These are phyloP conservation scores for Anarrhichthys ocellatus DNA, from an alignment of 2,113 vertebrate genomes.

Conservation along the genomic window DNA sequence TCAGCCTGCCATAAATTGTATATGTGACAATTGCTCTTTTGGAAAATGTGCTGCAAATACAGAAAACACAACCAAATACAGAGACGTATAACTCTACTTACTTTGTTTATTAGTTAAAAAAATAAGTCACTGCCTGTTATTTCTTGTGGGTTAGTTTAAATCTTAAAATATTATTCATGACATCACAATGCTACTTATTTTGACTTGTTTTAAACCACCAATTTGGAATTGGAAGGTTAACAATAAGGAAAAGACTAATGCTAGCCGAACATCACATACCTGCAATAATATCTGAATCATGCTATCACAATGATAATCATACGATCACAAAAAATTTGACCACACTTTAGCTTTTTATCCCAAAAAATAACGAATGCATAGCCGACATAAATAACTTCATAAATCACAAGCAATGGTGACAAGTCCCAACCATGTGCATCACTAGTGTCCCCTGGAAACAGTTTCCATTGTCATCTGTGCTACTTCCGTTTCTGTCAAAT, in stretches of 20 bases:
- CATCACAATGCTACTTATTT: not conserved
- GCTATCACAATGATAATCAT: no score
- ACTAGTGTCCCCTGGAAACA: not conserved
- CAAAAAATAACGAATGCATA: not conserved
- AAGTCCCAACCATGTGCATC: not conserved
- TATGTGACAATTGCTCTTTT: slow-evolving; percentile 27
- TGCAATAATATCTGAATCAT: not conserved
- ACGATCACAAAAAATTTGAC: not conserved
- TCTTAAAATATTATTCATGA: not conserved
- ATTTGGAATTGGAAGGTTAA: not conserved
- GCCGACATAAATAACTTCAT: not conserved
- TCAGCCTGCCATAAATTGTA: slow-evolving; percentile 29
- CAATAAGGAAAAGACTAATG: not conserved
- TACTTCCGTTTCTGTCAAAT: not conserved
- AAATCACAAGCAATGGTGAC: not conserved
- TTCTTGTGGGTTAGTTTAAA: no score
- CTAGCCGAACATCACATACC: not conserved
- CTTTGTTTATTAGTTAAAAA: not conserved
- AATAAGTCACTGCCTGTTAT: no score
- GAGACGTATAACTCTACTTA: not conserved
- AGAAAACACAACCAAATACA: not conserved
- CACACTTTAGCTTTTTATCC: not conserved
- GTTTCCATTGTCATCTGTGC: not conserved
- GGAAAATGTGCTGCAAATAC: not conserved
- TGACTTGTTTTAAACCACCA: not conserved